Evolutionary conservation across 2,797 vertebrate genomes (phyloP).

Genomic region (Craterocephalus amniculus): DNA sequence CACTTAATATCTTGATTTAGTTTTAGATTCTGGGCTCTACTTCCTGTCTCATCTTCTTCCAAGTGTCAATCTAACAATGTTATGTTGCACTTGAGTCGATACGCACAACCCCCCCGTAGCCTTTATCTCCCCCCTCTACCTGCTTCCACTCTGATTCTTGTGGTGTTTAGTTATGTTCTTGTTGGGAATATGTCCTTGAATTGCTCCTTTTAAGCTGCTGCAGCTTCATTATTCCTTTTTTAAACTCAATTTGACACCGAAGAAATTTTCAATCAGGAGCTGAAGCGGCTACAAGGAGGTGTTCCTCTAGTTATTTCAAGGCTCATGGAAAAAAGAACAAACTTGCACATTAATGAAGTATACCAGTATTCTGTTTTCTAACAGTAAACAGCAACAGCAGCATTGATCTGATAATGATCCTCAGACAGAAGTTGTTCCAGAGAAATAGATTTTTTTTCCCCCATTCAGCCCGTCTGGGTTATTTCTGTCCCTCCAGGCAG

Average conservation of each 20-base stretch:
- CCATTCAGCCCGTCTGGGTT: neutral
- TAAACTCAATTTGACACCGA: neutral
- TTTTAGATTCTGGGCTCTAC: neutral
- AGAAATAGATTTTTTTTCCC: neutral
- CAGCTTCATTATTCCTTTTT: neutral
- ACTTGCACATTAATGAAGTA: no score
- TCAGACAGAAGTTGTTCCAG: slow-evolving; percentile 2
- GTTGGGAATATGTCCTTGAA: neutral
- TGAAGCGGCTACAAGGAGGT: neutral
- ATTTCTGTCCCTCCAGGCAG: neutral
- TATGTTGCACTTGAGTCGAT: slow-evolving; percentile 47
- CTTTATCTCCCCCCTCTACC: neutral
- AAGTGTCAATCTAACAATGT: slow-evolving; percentile 3
- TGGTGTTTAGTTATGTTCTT: slow-evolving; percentile 9
- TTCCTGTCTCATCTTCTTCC: slow-evolving; percentile 1
- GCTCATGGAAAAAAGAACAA: no score
- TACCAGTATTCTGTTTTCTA: no score
- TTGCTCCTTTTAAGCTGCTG: neutral
- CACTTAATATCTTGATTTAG: neutral
- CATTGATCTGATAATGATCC: slow-evolving; percentile 2
- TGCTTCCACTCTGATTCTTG: neutral
- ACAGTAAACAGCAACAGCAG: neutral
- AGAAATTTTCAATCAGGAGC: neutral
- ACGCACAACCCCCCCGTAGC: slow-evolving; percentile 56
- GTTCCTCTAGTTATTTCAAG: no score